Evolutionary conservation across 2,113 vertebrate genomes (phyloP).

Genomic region (Actenoides hombroni): DNA sequence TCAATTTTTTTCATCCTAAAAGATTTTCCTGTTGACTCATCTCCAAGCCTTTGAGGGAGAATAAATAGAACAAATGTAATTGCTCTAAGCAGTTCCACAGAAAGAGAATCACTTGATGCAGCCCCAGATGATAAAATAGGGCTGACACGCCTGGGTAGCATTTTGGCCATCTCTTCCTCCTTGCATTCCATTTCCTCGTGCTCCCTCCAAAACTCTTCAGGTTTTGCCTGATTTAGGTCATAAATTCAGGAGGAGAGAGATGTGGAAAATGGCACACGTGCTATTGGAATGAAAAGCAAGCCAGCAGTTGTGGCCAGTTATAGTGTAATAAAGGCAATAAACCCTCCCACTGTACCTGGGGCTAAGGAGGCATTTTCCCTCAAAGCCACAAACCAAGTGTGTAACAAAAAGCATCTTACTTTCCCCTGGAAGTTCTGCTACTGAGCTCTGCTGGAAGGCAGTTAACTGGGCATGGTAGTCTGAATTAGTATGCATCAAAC

Average conservation of each 20-base stretch:
- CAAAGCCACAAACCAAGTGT: background rate
- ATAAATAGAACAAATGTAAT: conserved; percentile 58
- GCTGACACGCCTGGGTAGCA: background rate
- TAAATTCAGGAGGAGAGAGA: background rate
- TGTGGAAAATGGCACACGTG: background rate
- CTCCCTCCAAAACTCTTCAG: background rate
- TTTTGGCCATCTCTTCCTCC: background rate
- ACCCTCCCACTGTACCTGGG: background rate
- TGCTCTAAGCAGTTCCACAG: conserved; percentile 35
- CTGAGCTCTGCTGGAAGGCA: background rate
- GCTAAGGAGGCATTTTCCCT: background rate
- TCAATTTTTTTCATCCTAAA: conserved; percentile 20
- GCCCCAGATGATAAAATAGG: conserved; percentile 9
- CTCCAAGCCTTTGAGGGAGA: conserved; percentile 27
- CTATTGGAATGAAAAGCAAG: background rate
- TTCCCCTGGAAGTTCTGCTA: background rate
- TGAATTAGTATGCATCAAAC: background rate
- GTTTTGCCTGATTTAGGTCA: background rate
- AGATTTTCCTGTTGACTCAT: conserved; percentile 65
- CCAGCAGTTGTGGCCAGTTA: background rate
- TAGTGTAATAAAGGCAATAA: background rate
- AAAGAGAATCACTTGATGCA: conserved; percentile 1
- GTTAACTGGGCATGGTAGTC: background rate
- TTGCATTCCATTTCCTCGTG: background rate
- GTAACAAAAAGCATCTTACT: background rate